A percentile compares a stretch with the other conserved stretches of the same genome.
phyloP scores from a whole-genome alignment of 1,140 invertebrate genomes.

The Meloidogyne floridensis region DNA sequence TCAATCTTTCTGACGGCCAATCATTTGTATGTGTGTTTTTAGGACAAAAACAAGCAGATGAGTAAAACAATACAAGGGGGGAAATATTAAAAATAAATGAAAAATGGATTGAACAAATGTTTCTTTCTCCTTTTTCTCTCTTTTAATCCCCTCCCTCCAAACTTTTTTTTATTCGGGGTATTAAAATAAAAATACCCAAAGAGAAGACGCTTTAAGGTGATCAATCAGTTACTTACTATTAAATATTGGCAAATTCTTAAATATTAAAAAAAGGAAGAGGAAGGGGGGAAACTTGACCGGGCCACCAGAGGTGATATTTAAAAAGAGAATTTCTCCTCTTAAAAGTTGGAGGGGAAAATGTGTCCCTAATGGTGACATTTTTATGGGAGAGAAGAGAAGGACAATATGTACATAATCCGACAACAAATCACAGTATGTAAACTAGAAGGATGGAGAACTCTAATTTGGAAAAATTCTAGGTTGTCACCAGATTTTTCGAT shows the following conservation, averaged over 20 bases:
- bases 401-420: no score
- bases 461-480: no score
- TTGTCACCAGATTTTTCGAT: no score
- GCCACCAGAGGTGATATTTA: neutral
- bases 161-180: neutral
- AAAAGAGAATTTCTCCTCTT: neutral
- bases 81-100: neutral
- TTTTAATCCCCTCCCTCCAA: neutral
- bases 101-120: constrained; percentile 2
- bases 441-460: no score
- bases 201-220: neutral
- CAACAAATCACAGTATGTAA: no score
- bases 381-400: no score
- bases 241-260: neutral
- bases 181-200: neutral
- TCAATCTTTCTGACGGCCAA: constrained; percentile 33
- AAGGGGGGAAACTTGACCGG: neutral
- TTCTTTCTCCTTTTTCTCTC: neutral
- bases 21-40: constrained; percentile 28
- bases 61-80: neutral
- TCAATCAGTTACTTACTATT: neutral
- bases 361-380: no score
- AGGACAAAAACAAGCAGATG: constrained; percentile 14
- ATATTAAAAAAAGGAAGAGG: neutral
- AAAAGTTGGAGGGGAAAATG: no score